A percentile compares a stretch with the other conserved stretches of the same genome.
phyloP scores from a whole-genome alignment of 1,140 invertebrate genomes.

The Tetragonula clypearis region DNA sequence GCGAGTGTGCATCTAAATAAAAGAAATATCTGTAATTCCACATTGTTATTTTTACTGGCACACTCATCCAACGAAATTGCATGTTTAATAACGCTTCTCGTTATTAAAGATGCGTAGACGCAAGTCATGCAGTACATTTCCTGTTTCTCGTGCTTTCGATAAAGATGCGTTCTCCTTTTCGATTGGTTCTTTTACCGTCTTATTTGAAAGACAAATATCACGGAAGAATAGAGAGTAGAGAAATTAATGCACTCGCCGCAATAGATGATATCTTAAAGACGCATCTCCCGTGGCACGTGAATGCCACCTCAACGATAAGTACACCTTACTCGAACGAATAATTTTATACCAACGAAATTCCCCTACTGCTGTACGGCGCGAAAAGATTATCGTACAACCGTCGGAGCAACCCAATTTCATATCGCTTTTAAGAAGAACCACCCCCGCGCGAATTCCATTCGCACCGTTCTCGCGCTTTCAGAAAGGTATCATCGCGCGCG shows the following conservation, averaged over 20 bases:
- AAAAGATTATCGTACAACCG: not conserved
- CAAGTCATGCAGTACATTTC: not conserved
- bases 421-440: not conserved
- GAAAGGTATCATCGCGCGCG: not conserved
- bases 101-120: conserved; percentile 23
- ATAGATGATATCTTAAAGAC: too few species aligned
- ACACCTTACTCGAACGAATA: too few species aligned
- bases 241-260: not conserved
- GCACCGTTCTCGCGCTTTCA: not conserved
- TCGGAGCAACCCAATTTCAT: not conserved
- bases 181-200: not conserved
- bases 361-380: rapidly evolving
- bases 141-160: too few species aligned
- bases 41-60: conserved; percentile 15
- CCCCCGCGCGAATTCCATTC: not conserved
- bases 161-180: not conserved
- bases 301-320: not conserved
- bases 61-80: not conserved
- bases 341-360: not conserved
- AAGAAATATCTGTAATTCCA: conserved; percentile 48
- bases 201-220: not conserved
- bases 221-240: too few species aligned
- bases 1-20: conserved; percentile 26
- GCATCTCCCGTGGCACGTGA: not conserved
- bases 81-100: conserved; percentile 31